These are phyloP conservation scores for Ctenomys sociabilis DNA, from an alignment of 2,113 vertebrate species.

Conservation along the genomic window DNA sequence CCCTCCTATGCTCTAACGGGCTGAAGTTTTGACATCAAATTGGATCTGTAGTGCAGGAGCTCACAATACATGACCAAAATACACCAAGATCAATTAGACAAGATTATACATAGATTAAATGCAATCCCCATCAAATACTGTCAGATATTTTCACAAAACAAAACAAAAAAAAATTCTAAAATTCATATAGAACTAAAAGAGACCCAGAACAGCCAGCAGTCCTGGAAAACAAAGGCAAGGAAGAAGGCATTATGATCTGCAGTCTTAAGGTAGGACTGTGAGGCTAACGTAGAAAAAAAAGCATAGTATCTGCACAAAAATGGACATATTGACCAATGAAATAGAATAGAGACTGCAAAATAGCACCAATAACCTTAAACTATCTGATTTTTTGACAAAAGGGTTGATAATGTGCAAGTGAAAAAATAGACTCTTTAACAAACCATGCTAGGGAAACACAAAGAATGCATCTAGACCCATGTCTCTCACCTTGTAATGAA, in stretches of 20 bases:
- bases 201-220: not conserved
- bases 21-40: not conserved
- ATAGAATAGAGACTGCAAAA: not conserved
- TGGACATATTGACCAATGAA: not conserved
- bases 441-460: not conserved
- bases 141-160: not conserved
- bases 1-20: not conserved
- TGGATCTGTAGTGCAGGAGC: not conserved
- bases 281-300: not conserved
- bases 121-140: not conserved
- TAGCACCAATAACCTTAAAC: not conserved
- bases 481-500: not conserved
- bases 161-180: not conserved
- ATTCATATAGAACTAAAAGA: not conserved
- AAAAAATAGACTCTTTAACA: not conserved
- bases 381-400: not conserved
- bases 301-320: not conserved
- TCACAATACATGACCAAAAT: not conserved
- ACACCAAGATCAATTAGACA: not conserved
- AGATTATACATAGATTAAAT: not conserved
- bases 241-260: not conserved
- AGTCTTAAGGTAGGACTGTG: not conserved
- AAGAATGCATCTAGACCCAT: not conserved
- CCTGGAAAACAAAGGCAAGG: not conserved
- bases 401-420: not conserved